phyloP scores from a whole-genome alignment of 2,797 vertebrate species.

The Dromococcyx pavoninus region DNA sequence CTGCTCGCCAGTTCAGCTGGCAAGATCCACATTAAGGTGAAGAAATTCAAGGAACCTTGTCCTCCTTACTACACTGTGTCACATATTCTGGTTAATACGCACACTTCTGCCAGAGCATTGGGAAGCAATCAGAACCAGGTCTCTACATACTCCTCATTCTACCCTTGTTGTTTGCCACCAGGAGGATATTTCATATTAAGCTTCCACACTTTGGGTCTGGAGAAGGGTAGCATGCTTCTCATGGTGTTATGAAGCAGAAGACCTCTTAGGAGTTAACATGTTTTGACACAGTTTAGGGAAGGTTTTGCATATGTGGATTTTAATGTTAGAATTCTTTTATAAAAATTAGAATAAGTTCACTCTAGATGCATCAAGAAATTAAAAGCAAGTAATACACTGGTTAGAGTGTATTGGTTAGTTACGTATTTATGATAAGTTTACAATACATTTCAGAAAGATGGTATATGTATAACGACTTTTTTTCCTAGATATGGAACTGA shows the following conservation, averaged over 20 bases:
- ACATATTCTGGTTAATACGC: not conserved
- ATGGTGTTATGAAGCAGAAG: not conserved
- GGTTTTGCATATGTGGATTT: not conserved
- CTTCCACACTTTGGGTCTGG: not conserved
- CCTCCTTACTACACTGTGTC: not conserved
- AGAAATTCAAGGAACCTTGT: not conserved
- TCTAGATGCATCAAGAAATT: not conserved
- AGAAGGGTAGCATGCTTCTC: not conserved
- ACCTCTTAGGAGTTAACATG: not conserved
- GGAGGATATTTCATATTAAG: not conserved
- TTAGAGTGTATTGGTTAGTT: not conserved
- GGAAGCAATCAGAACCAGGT: not conserved
- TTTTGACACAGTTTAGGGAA: not conserved
- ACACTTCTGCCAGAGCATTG: not conserved
- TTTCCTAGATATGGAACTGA: not conserved
- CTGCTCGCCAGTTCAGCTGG: not conserved
- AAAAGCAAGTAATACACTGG: not conserved
- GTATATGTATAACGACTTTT: not conserved
- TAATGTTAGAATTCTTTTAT: not conserved
- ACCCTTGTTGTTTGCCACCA: not conserved
- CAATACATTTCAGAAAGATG: not conserved
- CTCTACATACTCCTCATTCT: fast-evolving
- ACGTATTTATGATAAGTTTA: not conserved
- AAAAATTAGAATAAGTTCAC: not conserved
- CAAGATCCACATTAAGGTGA: not conserved